Percentiles rank a stretch among this genome's conserved stretches.
phyloP scores from a whole-genome alignment of 2,113 vertebrate species.

The Sus scrofa region DNA sequence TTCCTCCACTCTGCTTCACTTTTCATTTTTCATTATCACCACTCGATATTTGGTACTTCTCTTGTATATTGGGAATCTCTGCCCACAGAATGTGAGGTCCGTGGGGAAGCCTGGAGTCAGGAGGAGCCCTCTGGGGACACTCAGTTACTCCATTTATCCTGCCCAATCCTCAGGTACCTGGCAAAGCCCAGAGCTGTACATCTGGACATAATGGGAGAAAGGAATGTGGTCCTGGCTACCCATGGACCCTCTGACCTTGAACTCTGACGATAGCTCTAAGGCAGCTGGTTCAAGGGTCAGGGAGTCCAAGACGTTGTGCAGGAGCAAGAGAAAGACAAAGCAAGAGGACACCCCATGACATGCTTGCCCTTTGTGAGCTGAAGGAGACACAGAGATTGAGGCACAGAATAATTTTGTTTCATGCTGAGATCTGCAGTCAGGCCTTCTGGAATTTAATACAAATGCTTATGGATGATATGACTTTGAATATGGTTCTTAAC shows the following conservation, averaged over 20 bases:
- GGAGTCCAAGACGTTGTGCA: not conserved
- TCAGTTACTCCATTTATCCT: too few species aligned
- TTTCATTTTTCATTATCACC: not conserved
- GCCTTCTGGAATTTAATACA: not conserved
- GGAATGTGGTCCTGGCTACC: too few species aligned
- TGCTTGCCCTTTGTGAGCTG: not conserved
- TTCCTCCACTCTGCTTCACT: not conserved
- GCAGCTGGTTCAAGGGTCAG: not conserved
- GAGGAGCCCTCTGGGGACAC: not conserved
- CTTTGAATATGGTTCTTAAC: not conserved
- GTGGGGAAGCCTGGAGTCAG: fast-evolving
- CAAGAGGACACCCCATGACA: not conserved
- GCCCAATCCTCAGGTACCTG: fast-evolving
- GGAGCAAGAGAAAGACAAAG: not conserved
- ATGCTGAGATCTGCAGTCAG: not conserved
- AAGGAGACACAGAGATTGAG: not conserved
- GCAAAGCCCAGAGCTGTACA: not conserved
- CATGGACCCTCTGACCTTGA: not conserved
- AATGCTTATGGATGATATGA: not conserved
- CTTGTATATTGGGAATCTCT: not conserved
- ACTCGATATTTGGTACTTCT: not conserved
- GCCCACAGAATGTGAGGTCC: not conserved
- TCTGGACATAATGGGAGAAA: not conserved
- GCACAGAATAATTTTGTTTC: not conserved
- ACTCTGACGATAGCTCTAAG: fast-evolving